phyloP scores from a whole-genome alignment of 2,797 vertebrate species.

The Galagoides demidoff region DNA sequence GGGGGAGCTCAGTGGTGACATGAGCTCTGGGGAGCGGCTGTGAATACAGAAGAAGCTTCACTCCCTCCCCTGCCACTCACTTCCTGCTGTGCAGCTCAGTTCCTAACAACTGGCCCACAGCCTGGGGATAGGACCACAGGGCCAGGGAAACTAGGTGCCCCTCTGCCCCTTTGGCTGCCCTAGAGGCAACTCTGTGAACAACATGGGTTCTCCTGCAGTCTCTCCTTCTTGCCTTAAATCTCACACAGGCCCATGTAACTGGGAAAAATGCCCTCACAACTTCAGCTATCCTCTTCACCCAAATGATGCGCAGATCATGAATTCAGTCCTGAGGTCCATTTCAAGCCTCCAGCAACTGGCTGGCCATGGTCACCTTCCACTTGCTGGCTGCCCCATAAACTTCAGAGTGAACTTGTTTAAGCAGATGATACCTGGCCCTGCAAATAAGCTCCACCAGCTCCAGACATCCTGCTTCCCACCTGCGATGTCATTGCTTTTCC shows the following conservation, averaged over 20 bases:
- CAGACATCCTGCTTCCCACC: neutral
- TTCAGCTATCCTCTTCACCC: no score
- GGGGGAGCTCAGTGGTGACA: no score
- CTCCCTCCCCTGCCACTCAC: no score
- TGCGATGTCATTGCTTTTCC: neutral
- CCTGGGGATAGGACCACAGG: no score
- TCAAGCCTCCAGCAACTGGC: neutral
- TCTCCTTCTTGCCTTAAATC: neutral
- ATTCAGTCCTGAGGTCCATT: neutral
- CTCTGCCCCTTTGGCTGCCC: neutral
- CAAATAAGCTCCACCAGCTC: neutral
- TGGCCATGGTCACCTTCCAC: neutral
- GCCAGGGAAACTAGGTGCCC: accelerated
- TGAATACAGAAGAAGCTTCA: no score
- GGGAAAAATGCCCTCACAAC: neutral
- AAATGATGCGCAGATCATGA: neutral
- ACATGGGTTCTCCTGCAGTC: neutral
- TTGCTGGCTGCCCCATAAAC: neutral
- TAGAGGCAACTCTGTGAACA: neutral
- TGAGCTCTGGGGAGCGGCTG: no score
- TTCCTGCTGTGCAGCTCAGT: no score
- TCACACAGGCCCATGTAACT: neutral
- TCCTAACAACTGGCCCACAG: no score
- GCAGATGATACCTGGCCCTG: neutral
- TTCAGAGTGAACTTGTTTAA: neutral